These are phyloP conservation scores for Bruchidius siliquastri DNA, from an alignment of 2,888 invertebrate species.

Conservation along the genomic window DNA sequence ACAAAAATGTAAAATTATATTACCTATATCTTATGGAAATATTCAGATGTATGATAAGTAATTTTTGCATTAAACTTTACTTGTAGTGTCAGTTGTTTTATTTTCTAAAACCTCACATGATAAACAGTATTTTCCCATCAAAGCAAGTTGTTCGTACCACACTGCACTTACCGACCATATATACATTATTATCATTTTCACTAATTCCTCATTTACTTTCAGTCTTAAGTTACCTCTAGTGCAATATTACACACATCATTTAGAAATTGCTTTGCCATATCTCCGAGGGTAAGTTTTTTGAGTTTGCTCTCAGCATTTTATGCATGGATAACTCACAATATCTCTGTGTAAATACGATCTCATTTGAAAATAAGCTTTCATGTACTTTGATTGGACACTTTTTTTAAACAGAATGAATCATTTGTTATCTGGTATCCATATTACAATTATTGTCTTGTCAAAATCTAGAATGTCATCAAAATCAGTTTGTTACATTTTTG, in stretches of 20 bases:
- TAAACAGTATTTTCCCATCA: background rate
- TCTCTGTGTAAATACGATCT: background rate
- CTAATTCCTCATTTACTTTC: conserved; percentile 47
- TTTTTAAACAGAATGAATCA: too few species aligned
- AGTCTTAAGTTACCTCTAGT: conserved; percentile 51
- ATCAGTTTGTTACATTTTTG: too few species aligned
- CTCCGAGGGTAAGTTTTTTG: conserved; percentile 27
- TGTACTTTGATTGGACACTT: too few species aligned
- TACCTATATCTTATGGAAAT: conserved; percentile 14
- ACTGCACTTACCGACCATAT: conserved; percentile 5
- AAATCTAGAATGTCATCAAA: too few species aligned
- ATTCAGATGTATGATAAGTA: conserved; percentile 16
- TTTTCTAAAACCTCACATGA: conserved; percentile 6
- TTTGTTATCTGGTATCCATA: too few species aligned
- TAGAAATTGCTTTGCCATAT: conserved; percentile 28
- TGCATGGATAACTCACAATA: background rate
- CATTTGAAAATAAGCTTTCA: background rate
- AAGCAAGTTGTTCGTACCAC: background rate
- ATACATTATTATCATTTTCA: conserved; percentile 31
- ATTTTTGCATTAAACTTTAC: conserved; percentile 18
- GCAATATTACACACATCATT: conserved; percentile 32
- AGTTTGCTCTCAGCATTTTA: conserved; percentile 1
- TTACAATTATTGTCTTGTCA: too few species aligned
- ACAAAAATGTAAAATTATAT: conserved; percentile 7
- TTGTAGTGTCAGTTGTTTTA: conserved; percentile 15